Evolutionary conservation across 2,113 vertebrate species (phyloP), one percentile per base, ranked within the genome.

Genomic region (Archocentrus centrarchus): DNA sequence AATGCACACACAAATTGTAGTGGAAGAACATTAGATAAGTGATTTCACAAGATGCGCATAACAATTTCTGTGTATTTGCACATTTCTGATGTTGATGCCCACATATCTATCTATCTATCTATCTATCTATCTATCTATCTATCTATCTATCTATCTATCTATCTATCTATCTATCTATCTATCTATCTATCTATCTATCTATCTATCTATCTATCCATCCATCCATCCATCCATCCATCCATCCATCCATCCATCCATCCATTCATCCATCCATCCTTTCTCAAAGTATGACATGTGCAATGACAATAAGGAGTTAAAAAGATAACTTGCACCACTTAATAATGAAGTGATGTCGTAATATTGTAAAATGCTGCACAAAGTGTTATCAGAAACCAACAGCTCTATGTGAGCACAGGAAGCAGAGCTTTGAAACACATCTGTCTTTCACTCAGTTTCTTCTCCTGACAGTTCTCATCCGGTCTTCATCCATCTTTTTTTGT

Each of bases 391-490:
- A 4, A 18, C 6, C 59, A 47, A 47, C 32, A 70, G 80, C 41
- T 82, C 41, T 70, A 20, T 18, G 68, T 66, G 35, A 15, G 59
- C 32, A 27, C 37, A 78, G 75, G 73, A 18, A 75, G 66, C 80
- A 63, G 7, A 62, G 17, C 24, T 81, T 24, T 59, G 32, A 75
- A 73, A 41, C 6, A 10, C 4, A 20, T 47, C 66, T 50, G 17
- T 61, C 35, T 53, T 53, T n/a, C 24, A 35, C 32, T 44, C 39
- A 20, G 22, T 5, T 50, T 20, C 44, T 82, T 44, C 32, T 27
- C 50, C 62, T 50, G n/a, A 73, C 27, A 58, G 18, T 30, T 53
- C 11, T 9, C 73, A 17, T 78, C 24, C 6, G 1, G 6, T 66
- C 11, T 22, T 58, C 59, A 44, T 78, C 27, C 18, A 32, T 59